Evolutionary conservation across 2,888 invertebrate genomes (phyloP).

Genomic region (Erebia aethiops): DNA sequence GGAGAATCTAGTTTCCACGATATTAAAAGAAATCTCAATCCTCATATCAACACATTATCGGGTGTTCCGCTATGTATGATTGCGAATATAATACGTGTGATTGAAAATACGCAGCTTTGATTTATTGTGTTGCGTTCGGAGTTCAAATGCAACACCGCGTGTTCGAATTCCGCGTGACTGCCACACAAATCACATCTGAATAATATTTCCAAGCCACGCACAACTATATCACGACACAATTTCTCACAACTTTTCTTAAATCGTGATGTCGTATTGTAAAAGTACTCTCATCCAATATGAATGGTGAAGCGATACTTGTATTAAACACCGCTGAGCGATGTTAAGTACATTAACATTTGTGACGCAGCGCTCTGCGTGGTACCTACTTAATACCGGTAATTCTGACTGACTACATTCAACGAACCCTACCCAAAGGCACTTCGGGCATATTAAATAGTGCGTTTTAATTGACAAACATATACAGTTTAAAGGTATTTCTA

Average conservation of each 20-base stretch:
- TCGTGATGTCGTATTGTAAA: conserved; percentile 19
- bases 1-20: too few species aligned
- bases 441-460: background rate
- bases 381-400: conserved; percentile 17
- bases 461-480: background rate
- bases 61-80: too few species aligned
- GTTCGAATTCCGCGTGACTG: too few species aligned
- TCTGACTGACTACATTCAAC: conserved; percentile 18
- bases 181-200: too few species aligned
- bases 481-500: background rate
- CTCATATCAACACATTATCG: too few species aligned
- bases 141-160: too few species aligned
- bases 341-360: conserved; percentile 48
- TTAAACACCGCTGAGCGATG: conserved; percentile 26
- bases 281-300: conserved; percentile 14
- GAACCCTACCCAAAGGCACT: background rate
- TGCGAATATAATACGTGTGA: too few species aligned
- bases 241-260: background rate
- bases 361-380: conserved; percentile 31
- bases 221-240: too few species aligned
- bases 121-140: too few species aligned
- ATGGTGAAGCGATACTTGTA: conserved; percentile 29
- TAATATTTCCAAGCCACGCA: too few species aligned
- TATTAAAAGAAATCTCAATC: too few species aligned
- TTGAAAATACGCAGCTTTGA: too few species aligned